Conservation (phyloP, 2,113 vertebrate species). For the Rhynchomys soricoides region DNA sequence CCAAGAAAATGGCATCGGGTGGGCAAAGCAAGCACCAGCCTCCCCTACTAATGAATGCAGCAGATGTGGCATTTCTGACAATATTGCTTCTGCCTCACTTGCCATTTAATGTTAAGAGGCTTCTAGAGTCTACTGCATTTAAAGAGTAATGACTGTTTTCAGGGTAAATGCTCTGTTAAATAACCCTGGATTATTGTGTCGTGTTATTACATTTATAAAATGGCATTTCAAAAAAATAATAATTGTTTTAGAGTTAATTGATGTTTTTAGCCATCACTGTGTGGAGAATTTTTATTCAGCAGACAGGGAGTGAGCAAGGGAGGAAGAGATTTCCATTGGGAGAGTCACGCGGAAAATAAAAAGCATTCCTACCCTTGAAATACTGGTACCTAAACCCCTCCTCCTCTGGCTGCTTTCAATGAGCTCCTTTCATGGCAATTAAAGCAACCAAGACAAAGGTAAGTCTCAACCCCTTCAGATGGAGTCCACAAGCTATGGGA, state of each 20-base stretch:
- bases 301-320: slow-evolving; percentile 60
- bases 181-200: slow-evolving; percentile 88
- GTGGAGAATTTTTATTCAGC: slow-evolving; percentile 74
- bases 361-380: slow-evolving; percentile 40
- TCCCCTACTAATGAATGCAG: slow-evolving; percentile 67
- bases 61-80: slow-evolving; percentile 82
- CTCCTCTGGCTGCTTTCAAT: not conserved
- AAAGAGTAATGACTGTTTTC: slow-evolving; percentile 88
- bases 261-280: slow-evolving; percentile 83
- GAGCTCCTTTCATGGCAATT: slow-evolving; percentile 52
- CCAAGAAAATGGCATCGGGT: slow-evolving; percentile 57
- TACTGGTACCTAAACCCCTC: slow-evolving; percentile 23
- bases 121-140: slow-evolving; percentile 84
- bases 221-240: slow-evolving; percentile 89
- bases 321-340: slow-evolving; percentile 70
- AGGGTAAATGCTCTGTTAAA: slow-evolving; percentile 89
- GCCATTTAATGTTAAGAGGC: slow-evolving; percentile 84
- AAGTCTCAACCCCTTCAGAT: rapidly evolving
- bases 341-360: slow-evolving; percentile 59
- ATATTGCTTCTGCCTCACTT: slow-evolving; percentile 86
- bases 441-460: slow-evolving; percentile 58
- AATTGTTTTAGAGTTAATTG: slow-evolving; percentile 89
- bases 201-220: slow-evolving; percentile 87
- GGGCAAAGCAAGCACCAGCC: not conserved
- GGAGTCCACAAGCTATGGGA: not conserved